phyloP scores from a whole-genome alignment of 1,140 invertebrate species.

The Drepana arcuata region DNA sequence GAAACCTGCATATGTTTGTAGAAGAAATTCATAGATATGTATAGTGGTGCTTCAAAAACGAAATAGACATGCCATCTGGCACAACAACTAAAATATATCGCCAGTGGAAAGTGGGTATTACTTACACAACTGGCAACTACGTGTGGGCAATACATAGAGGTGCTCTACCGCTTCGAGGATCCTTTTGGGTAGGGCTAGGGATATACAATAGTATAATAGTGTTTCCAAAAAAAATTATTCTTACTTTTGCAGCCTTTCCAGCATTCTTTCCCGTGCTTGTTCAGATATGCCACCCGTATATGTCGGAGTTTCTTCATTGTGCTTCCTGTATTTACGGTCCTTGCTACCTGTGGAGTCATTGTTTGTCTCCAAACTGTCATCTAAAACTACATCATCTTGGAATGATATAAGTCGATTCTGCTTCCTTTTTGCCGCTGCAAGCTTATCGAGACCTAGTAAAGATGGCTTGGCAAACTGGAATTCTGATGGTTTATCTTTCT shows the following conservation, averaged over 20 bases:
- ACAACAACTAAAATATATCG: no score
- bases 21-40: no score
- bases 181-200: no score
- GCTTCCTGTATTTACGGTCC: constrained; percentile 81
- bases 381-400: constrained; percentile 75
- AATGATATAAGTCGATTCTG: constrained; percentile 79
- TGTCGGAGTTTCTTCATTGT: constrained; percentile 91
- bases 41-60: no score
- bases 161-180: no score
- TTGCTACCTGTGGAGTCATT: constrained; percentile 51
- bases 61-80: no score
- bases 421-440: constrained; percentile 83
- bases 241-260: constrained; percentile 76
- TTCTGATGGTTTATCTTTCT: constrained; percentile 77
- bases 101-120: no score
- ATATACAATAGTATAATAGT: no score
- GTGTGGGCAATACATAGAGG: no score
- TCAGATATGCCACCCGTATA: constrained; percentile 92
- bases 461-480: constrained; percentile 88
- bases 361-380: constrained; percentile 43
- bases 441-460: constrained; percentile 88
- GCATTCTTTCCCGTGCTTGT: constrained; percentile 81
- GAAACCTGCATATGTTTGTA: no score
- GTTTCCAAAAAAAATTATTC: constrained; percentile 5
- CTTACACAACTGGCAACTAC: no score